These are phyloP conservation scores for Platysternon megacephalum DNA, from an alignment of 2,113 vertebrate species.

Conservation along the genomic window DNA sequence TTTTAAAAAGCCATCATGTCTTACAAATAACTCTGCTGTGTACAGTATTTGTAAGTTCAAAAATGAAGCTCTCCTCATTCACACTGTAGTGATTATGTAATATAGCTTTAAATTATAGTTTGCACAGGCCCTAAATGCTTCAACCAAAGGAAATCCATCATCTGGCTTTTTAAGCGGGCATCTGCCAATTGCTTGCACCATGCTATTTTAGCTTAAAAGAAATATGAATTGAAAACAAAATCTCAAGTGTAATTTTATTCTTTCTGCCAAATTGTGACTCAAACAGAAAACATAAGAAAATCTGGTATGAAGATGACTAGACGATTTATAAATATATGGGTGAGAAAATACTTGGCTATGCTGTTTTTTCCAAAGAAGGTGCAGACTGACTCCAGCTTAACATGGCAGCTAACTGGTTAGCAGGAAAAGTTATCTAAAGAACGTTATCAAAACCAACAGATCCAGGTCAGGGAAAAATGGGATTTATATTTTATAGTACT, in stretches of 20 bases:
- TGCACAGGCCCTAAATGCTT: conserved; percentile 22
- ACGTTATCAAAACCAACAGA: neutral
- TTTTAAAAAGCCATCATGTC: neutral
- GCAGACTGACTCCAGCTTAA: neutral
- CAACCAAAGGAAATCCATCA: conserved; percentile 17
- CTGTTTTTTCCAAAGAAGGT: neutral
- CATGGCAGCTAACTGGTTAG: neutral
- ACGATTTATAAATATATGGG: conserved; percentile 18
- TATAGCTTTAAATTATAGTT: conserved; percentile 43
- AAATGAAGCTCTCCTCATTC: neutral
- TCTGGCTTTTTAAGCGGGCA: neutral
- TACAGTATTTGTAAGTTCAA: conserved; percentile 4
- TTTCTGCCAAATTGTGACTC: neutral
- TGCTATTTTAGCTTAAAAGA: conserved; percentile 5
- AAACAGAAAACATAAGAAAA: neutral
- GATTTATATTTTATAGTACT: neutral
- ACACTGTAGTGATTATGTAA: neutral
- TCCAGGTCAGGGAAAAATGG: neutral
- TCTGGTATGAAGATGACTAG: neutral
- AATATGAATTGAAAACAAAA: conserved; percentile 5
- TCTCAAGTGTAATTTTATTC: conserved; percentile 18
- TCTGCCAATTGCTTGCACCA: conserved; percentile 21
- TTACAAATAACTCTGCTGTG: conserved; percentile 27
- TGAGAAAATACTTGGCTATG: neutral
- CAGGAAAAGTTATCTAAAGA: neutral